A percentile compares a stretch with the other conserved stretches of the same genome.
These are phyloP conservation scores for Triplophysa tibetana DNA, from an alignment of 2,113 vertebrate genomes.

Conservation along the genomic window DNA sequence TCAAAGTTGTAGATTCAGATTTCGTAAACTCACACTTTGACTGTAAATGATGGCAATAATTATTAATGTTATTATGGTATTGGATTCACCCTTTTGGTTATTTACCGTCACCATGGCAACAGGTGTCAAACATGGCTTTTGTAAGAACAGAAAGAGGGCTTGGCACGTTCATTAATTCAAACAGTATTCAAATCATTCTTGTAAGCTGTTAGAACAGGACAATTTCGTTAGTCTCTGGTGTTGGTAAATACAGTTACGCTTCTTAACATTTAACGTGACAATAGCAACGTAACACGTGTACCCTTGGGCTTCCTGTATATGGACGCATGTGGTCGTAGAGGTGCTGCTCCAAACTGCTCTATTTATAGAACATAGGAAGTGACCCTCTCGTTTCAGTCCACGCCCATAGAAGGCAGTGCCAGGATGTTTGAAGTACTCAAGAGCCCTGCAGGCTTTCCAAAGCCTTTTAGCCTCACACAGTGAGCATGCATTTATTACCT, in stretches of 20 bases:
- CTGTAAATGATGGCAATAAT: too few relatives aligned
- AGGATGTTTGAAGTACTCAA: slow-evolving; percentile 22
- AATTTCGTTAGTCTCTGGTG: neutral
- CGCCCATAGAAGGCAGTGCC: slow-evolving; percentile 37
- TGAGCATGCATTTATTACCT: slow-evolving; percentile 25
- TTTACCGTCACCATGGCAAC: neutral
- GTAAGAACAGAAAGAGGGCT: neutral
- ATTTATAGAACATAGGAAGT: slow-evolving; percentile 61
- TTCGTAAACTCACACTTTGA: too few relatives aligned
- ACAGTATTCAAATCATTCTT: neutral
- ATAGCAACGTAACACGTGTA: too few relatives aligned
- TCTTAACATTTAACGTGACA: neutral
- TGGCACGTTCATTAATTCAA: neutral
- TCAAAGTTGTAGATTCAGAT: too few relatives aligned
- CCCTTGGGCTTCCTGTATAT: neutral
- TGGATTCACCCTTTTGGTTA: neutral
- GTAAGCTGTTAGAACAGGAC: neutral
- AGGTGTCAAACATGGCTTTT: neutral
- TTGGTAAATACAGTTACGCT: neutral
- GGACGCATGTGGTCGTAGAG: slow-evolving; percentile 22
- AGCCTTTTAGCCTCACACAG: slow-evolving; percentile 26
- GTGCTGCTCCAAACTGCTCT: slow-evolving; percentile 42
- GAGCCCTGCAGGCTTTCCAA: slow-evolving; percentile 18
- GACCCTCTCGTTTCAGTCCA: slow-evolving; percentile 55
- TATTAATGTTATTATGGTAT: too few relatives aligned